phyloP scores from a whole-genome alignment of 2,888 invertebrate species.

The Nomada flava region DNA sequence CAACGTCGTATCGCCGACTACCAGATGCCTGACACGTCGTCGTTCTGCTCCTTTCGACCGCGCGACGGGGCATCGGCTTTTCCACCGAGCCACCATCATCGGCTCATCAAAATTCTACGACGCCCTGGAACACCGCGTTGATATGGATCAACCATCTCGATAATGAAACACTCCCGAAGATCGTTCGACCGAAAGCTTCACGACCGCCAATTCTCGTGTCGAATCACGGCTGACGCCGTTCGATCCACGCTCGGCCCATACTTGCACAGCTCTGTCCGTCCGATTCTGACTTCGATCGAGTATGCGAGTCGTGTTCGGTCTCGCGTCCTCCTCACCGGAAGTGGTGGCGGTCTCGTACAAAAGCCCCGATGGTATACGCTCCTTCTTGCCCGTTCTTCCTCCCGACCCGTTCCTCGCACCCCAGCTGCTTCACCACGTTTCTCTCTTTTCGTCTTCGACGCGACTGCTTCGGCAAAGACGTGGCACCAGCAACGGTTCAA shows the following conservation, averaged over 20 bases:
- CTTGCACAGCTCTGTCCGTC: not conserved
- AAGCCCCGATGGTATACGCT: slow-evolving; percentile 51
- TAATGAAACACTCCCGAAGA: not conserved
- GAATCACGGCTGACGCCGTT: not conserved
- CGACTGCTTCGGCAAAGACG: slow-evolving; percentile 58
- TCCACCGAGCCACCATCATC: not conserved
- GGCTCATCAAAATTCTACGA: not conserved
- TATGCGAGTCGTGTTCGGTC: slow-evolving; percentile 67
- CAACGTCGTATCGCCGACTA: slow-evolving; percentile 49
- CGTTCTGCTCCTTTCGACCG: slow-evolving; percentile 10
- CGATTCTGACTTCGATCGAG: slow-evolving; percentile 41
- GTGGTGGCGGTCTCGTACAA: slow-evolving; percentile 66
- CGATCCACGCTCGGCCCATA: not conserved
- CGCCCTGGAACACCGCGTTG: not conserved
- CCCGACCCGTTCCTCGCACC: not conserved
- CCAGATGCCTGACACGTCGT: slow-evolving; percentile 55
- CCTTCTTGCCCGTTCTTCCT: slow-evolving; percentile 22
- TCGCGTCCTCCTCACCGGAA: slow-evolving; percentile 71
- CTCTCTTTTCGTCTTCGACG: slow-evolving; percentile 43
- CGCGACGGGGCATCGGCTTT: not conserved
- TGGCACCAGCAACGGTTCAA: slow-evolving; percentile 63
- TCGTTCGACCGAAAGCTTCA: not conserved
- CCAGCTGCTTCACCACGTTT: slow-evolving; percentile 3
- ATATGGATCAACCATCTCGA: not conserved
- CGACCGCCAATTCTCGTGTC: not conserved